Percentiles rank a stretch among this genome's conserved stretches.
phyloP scores from a whole-genome alignment of 1,140 invertebrate species.

The Gonioctena quinquepunctata region DNA sequence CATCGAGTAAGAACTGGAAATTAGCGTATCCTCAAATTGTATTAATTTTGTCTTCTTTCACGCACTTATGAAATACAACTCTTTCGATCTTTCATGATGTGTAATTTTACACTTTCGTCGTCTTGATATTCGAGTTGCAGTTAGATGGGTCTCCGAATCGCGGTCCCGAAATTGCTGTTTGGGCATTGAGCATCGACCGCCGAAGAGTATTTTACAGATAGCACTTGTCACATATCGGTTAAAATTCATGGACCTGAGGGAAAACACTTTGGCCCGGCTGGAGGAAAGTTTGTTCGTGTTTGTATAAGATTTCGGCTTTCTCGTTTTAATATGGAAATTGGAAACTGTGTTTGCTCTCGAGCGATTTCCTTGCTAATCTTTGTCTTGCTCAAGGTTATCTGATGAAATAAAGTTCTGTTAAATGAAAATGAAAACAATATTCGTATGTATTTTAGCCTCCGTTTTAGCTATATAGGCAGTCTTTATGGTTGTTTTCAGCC shows the following conservation, averaged over 20 bases:
- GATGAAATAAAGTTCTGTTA: background rate
- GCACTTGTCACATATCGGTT: constrained; percentile 10
- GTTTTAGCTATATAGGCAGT: too few relatives aligned
- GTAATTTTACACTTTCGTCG: too few relatives aligned
- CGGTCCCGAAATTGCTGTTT: background rate
- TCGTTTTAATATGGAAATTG: constrained; percentile 11
- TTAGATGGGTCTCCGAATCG: background rate
- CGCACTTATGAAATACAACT: too few relatives aligned
- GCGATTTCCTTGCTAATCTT: constrained; percentile 5
- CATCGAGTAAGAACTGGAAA: too few relatives aligned
- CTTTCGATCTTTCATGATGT: too few relatives aligned
- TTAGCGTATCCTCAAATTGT: too few relatives aligned
- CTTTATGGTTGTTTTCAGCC: too few relatives aligned
- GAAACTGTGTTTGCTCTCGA: background rate
- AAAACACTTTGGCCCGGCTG: background rate
- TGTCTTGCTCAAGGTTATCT: background rate
- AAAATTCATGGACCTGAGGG: constrained; percentile 10
- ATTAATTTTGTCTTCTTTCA: too few relatives aligned
- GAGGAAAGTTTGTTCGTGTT: constrained; percentile 3
- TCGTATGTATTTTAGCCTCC: too few relatives aligned
- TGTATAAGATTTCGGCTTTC: constrained; percentile 2
- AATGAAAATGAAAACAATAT: background rate
- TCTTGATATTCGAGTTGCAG: background rate
- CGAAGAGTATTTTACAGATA: constrained; percentile 10
- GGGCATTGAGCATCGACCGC: background rate